Percentiles rank a stretch among this genome's conserved stretches.
These are phyloP conservation scores for Drosophila eugracilis DNA, from an alignment of 1,140 invertebrate genomes.

Conservation along the genomic window DNA sequence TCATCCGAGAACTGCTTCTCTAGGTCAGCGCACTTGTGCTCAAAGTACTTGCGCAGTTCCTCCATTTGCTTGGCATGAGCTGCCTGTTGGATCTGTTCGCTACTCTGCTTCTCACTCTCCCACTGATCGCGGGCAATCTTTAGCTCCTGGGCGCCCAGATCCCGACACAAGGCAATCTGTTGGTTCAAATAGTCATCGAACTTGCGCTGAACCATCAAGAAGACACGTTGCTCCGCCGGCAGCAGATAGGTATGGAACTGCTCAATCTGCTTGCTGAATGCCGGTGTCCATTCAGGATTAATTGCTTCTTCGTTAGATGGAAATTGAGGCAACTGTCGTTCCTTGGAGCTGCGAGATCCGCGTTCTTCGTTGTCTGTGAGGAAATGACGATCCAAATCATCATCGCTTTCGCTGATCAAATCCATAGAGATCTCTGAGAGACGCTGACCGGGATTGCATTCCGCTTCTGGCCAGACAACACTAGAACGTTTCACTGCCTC, in stretches of 20 bases:
- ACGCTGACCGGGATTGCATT: conserved; percentile 71
- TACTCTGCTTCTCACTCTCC: conserved; percentile 61
- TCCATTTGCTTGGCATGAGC: conserved; percentile 91
- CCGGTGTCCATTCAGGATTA: conserved; percentile 71
- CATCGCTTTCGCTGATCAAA: conserved; percentile 81
- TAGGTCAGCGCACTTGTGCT: conserved; percentile 90
- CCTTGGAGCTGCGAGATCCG: conserved; percentile 64
- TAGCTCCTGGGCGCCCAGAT: conserved; percentile 85
- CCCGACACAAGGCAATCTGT: conserved; percentile 85
- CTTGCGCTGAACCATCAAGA: conserved; percentile 85
- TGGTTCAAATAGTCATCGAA: conserved; percentile 85
- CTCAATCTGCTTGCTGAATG: conserved; percentile 83
- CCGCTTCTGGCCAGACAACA: conserved; percentile 76
- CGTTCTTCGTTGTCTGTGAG: conserved; percentile 76
- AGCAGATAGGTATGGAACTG: conserved; percentile 81
- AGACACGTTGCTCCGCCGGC: conserved; percentile 85
- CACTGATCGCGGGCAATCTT: conserved; percentile 85
- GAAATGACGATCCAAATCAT: conserved; percentile 73
- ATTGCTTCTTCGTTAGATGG: conserved; percentile 51
- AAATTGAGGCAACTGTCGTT: conserved; percentile 77
- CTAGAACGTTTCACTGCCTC: conserved; percentile 72
- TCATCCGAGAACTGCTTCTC: conserved; percentile 91
- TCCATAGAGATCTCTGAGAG: conserved; percentile 83
- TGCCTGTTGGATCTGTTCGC: conserved; percentile 86
- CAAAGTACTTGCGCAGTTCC: conserved; percentile 91